Base-by-base conservation (phyloP, 2,113 vertebrate species). In the Thymallus thymallus region DNA sequence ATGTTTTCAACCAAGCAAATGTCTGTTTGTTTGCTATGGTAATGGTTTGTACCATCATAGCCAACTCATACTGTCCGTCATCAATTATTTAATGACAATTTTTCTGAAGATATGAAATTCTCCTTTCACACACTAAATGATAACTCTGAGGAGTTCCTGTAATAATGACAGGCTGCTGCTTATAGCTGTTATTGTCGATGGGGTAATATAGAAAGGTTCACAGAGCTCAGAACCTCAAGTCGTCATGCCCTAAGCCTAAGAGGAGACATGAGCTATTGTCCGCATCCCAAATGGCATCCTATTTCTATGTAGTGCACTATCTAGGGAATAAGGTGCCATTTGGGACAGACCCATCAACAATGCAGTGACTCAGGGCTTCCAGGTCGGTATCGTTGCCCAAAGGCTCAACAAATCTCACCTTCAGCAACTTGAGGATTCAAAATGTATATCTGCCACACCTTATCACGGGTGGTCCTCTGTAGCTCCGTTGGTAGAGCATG, bases 131-230 rank as follows among this genome's bases (percentile, higher is more conserved):
- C 29, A 7, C 13, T 32, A 30, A 51, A 65, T 65, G 24, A 32
- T 18, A 12, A 32, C 6, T 30, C 13, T 7, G 10, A 14, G 29
- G 10, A 10, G 45, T 13, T n/a, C n/a, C 67, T 48, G 45, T 16
- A 45, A 35, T 26, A 30, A 5, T 13, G 51, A 35, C 79, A 76
- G 51, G 72, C 67, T 23, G 68, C 74, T 69, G 71, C 68, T 62
- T 76, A 72, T 55, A 73, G 0, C 51, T 71, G 22, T 69, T 24
- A 64, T n/a, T 65, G 16, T 32, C 13, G 26, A 14, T 6, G 26
- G 24, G 14, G 26, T 26, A 29, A 30, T 12, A 30, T 64, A 24
- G 14, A 12, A 16, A 41, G 9, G 35, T 64, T 1, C 12, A 62
- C 22, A 41, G 30, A 66, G 18, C 29, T 29, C 23, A 12, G 23